Conservation (phyloP, 2,113 vertebrate genomes). For the Felis chaus region DNA sequence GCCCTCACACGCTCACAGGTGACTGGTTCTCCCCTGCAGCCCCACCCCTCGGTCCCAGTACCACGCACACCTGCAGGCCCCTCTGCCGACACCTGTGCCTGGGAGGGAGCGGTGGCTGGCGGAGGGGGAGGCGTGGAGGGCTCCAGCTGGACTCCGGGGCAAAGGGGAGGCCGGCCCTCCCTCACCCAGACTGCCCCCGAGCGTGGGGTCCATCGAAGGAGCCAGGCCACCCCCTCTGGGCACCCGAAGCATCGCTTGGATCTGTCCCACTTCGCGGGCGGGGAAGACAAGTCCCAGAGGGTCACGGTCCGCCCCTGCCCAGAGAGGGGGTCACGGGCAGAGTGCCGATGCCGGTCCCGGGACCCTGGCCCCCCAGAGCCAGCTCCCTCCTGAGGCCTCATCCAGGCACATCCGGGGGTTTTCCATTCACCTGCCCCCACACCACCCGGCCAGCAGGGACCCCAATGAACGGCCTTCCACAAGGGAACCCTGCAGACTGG, state of each 20-base stretch:
- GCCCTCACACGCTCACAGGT: not conserved
- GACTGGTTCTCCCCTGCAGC: not conserved
- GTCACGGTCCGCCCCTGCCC: not conserved
- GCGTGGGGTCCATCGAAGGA: not conserved
- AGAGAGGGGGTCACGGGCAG: not conserved
- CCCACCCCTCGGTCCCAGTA: not conserved
- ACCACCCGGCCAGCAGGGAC: not conserved
- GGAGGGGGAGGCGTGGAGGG: not conserved
- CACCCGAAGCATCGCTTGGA: not conserved
- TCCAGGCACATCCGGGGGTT: not conserved
- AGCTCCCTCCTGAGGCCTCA: not conserved
- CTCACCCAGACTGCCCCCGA: not conserved
- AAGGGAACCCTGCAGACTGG: not conserved
- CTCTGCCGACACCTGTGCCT: not conserved
- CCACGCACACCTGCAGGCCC: not conserved
- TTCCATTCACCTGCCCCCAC: not conserved
- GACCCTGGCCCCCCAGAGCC: not conserved
- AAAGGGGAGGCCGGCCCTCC: not conserved
- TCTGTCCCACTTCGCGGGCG: not conserved
- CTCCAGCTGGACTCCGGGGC: not conserved
- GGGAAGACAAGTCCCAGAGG: not conserved
- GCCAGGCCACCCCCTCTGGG: fast-evolving
- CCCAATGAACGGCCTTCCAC: not conserved
- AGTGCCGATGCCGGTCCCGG: not conserved
- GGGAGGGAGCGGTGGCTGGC: not conserved